Evolutionary conservation across 2,888 invertebrate species (phyloP), one percentile per base, ranked within the genome.

Genomic region (Epirrhoe tristata): DNA sequence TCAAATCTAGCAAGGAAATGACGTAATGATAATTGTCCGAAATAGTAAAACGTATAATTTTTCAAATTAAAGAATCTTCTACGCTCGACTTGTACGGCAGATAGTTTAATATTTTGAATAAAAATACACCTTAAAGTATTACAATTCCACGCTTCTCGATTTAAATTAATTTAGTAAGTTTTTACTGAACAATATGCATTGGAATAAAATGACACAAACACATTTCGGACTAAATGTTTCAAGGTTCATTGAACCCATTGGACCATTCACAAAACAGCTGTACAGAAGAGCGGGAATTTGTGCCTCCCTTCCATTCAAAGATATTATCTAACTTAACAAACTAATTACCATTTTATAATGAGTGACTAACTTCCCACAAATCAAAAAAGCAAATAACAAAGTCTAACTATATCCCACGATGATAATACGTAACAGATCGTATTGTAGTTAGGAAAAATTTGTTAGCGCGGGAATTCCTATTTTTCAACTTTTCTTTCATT

Each of bases 241-340:
- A 66, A 68, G 69, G 64, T 69, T 73, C 72, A 74, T 65, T 71
- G 72, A 75, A 59, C 79, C 74, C 36, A 32, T 3, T 24, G 8
- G n/a, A 46, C 58, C 51, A 77, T 12, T 77, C 66, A 69, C 46
- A 53, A 61, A 57, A 43, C 69, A 66, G 60, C 66, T 66, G 66
- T 55, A n/a, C 12, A 61, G 24, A 57, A 36, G 14, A 48, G 65
- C 68, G 68, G 61, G 61, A 62, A 46, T 14, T 58, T 43, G 12
- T 14, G 7, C 31, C 63, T 66, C 66, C 69, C 66, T 55, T 60
- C 62, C 55, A 24, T 36, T 56, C 51, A 1, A 46, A 52, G 34
- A 24, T 0, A 16, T 12, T 46, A 17, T 12, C 12, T 12, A 34
- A 53, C n/a, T 53, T 58, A 17, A 8, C 16, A 8, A 3, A 1